These are phyloP conservation scores for Ormyrus thymus DNA, from an alignment of 2,888 invertebrate genomes.

Conservation along the genomic window DNA sequence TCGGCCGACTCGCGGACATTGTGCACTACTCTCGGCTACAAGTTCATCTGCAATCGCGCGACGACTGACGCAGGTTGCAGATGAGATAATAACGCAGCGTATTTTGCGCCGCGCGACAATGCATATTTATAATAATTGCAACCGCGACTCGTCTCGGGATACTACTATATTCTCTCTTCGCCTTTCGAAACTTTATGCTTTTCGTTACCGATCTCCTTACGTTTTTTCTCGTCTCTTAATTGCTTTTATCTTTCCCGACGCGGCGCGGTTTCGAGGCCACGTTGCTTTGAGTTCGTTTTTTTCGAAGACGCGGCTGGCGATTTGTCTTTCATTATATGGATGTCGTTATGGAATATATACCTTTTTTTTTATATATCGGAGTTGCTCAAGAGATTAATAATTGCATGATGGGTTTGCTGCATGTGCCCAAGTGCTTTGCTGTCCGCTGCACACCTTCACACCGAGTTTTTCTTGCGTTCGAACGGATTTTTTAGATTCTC, in stretches of 20 bases:
- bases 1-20: no score
- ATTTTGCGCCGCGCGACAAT: slow-evolving; percentile 59
- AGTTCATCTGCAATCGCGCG: no score
- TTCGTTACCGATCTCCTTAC: no score
- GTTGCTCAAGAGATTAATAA: slow-evolving; percentile 48
- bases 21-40: no score
- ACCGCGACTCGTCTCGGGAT: slow-evolving; percentile 13
- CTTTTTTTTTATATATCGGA: slow-evolving; percentile 35
- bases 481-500: slow-evolving; percentile 22
- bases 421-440: slow-evolving; percentile 74
- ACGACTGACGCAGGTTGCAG: slow-evolving; percentile 59
- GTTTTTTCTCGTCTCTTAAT: no score
- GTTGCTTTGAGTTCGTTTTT: no score
- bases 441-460: slow-evolving; percentile 65
- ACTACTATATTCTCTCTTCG: no score
- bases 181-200: no score
- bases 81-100: slow-evolving; percentile 60
- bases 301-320: no score
- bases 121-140: slow-evolving; percentile 53
- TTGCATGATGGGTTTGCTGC: slow-evolving; percentile 73
- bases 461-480: slow-evolving; percentile 45
- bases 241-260: no score
- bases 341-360: slow-evolving; percentile 13
- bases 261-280: no score
- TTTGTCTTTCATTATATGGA: slow-evolving; percentile 4